A percentile compares a stretch with the other conserved stretches of the same genome.
Evolutionary conservation across 2,888 invertebrate genomes (phyloP).

Genomic region (Caenorhabditis afra): DNA sequence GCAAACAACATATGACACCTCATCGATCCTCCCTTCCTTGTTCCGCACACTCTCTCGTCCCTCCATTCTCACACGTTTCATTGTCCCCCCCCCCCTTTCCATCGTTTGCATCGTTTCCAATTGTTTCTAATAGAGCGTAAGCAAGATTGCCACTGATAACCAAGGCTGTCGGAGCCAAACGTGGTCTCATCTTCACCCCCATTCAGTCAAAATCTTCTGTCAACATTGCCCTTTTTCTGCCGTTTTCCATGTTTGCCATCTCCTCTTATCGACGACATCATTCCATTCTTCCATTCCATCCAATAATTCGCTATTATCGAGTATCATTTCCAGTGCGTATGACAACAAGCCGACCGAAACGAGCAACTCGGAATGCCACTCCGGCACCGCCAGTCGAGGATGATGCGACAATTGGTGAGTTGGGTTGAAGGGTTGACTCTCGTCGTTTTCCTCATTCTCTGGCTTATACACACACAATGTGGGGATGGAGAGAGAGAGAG

Average conservation of each 20-base stretch:
- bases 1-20: slow-evolving; percentile 55
- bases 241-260: too few species aligned
- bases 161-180: too few species aligned
- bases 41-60: slow-evolving; percentile 4
- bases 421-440: too few species aligned
- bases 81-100: not conserved
- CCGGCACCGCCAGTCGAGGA: slow-evolving; percentile 37
- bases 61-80: not conserved
- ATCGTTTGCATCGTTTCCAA: too few species aligned
- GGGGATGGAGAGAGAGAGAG: too few species aligned
- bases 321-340: slow-evolving; percentile 9
- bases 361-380: slow-evolving; percentile 29
- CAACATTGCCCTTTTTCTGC: too few species aligned
- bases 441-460: not conserved
- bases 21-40: slow-evolving; percentile 18
- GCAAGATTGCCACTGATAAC: too few species aligned
- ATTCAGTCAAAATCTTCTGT: too few species aligned
- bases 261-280: not conserved
- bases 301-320: too few species aligned
- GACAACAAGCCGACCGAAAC: slow-evolving; percentile 42
- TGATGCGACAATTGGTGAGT: slow-evolving; percentile 42
- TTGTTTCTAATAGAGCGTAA: too few species aligned
- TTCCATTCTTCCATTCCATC: not conserved
- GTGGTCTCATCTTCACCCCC: too few species aligned
- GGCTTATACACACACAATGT: too few species aligned